These are phyloP conservation scores for Pontoporia blainvillei DNA, from an alignment of 2,113 vertebrate genomes.

Conservation along the genomic window DNA sequence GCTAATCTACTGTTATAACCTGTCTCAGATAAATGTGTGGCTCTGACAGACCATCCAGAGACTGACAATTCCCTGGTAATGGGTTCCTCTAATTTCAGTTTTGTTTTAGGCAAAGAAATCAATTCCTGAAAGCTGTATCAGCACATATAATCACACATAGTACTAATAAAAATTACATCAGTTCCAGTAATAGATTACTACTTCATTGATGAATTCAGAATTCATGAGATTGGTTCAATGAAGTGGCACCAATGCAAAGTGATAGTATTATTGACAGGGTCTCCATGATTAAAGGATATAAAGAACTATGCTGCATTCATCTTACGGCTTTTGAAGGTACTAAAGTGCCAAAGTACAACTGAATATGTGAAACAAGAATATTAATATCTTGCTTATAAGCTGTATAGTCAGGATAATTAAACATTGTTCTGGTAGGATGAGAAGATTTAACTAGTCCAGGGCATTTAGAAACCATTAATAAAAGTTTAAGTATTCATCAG, in stretches of 20 bases:
- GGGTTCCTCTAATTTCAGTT: not conserved
- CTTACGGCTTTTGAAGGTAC: not conserved
- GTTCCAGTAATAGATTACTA: not conserved
- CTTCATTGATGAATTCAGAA: not conserved
- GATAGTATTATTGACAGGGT: not conserved
- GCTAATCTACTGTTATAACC: not conserved
- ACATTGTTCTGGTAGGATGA: constrained; percentile 8
- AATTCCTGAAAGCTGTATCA: not conserved
- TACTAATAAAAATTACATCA: not conserved
- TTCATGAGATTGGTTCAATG: not conserved
- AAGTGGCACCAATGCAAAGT: not conserved
- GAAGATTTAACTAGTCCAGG: constrained; percentile 24
- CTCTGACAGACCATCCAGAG: not conserved
- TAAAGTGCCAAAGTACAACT: not conserved
- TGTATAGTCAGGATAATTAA: constrained; percentile 57
- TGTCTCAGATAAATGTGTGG: not conserved
- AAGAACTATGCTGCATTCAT: not conserved
- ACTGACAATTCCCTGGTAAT: not conserved
- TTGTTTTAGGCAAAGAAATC: not conserved
- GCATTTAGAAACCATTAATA: constrained; percentile 56
- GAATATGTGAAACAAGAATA: not conserved
- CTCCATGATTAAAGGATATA: not conserved
- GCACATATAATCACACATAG: not conserved
- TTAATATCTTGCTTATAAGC: constrained; percentile 17
- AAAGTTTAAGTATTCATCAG: constrained; percentile 18